Base-by-base conservation (phyloP, 2,888 invertebrate genomes). In the Hypolimnas misippus region DNA sequence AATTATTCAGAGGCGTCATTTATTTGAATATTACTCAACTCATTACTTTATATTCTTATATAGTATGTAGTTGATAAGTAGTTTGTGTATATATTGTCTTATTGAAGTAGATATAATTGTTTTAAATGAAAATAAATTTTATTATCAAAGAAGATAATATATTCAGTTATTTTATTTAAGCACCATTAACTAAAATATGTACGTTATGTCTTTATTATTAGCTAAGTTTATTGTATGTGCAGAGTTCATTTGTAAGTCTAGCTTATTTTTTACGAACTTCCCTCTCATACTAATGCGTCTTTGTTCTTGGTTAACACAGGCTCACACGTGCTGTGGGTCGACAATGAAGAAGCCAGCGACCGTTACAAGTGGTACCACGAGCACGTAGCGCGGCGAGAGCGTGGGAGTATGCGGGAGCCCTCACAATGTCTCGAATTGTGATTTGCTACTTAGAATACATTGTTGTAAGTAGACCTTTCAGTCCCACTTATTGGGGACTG, bases 361-460 rank as follows among this genome's bases (percentile, higher is more conserved):
- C 75, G 70, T 72, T 66, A 66, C 66, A 63, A 69, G 70, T 69
- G 68, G 64, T 60, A 62, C 67, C 62, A 65, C 61, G 67, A 63
- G 60, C 72, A 65, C 70, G 69, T 68, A 68, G 55, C 65, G 85
- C 85, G 79, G 72, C 75, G 85, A 87, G 78, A 82, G 79, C 88
- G 88, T 88, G 88, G 82, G 88, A 89, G 76, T 76, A 86, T 87
- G 84, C 86, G 86, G 86, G 82, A 76, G 56, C 65, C 72, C 69
- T 63, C 69, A 70, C 72, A 67, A 68, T 72, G 72, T 72, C 71
- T 73, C 72, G 64, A 67, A 70, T 72, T 72, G 70, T 73, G 71
- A 44, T 38, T 62, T 19, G 35, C 31, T 53, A 54, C 25, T 54
- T 14, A 31, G n/a, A 25, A 19, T 10, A 25, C 31, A 51, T 14